Evolutionary conservation across 2,113 vertebrate species (phyloP).

Genomic region (Galemys pyrenaicus): DNA sequence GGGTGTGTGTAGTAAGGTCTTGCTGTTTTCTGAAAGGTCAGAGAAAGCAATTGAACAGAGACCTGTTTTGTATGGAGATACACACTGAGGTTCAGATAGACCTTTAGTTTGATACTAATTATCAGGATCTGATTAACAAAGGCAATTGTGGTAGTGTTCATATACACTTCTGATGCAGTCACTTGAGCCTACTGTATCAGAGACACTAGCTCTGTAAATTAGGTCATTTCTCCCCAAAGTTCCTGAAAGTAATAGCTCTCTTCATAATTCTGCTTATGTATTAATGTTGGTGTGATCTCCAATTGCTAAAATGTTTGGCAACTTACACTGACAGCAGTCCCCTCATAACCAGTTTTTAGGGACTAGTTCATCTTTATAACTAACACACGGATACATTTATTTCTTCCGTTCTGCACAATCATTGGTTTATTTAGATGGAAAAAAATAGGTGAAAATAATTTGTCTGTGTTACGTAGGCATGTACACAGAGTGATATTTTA

Average conservation of each 20-base stretch:
- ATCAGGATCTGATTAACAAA: neutral
- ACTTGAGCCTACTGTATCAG: neutral
- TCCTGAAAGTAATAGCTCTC: neutral
- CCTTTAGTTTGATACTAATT: neutral
- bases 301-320: neutral
- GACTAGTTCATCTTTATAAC: neutral
- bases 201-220: neutral
- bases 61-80: neutral
- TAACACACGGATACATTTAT: neutral
- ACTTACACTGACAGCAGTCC: neutral
- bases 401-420: neutral
- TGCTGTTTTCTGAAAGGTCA: neutral
- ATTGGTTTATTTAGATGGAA: constrained; percentile 11
- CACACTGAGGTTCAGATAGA: neutral
- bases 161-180: neutral
- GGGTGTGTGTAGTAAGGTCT: neutral
- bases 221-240: neutral
- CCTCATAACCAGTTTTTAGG: neutral
- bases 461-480: neutral
- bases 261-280: neutral
- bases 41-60: neutral
- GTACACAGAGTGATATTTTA: neutral
- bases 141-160: neutral
- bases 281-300: neutral
- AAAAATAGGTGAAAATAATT: constrained; percentile 37